A percentile compares a stretch with the other conserved stretches of the same genome.
These are phyloP conservation scores for Spodoptera picta DNA, from an alignment of 2,888 invertebrate species.

Conservation along the genomic window DNA sequence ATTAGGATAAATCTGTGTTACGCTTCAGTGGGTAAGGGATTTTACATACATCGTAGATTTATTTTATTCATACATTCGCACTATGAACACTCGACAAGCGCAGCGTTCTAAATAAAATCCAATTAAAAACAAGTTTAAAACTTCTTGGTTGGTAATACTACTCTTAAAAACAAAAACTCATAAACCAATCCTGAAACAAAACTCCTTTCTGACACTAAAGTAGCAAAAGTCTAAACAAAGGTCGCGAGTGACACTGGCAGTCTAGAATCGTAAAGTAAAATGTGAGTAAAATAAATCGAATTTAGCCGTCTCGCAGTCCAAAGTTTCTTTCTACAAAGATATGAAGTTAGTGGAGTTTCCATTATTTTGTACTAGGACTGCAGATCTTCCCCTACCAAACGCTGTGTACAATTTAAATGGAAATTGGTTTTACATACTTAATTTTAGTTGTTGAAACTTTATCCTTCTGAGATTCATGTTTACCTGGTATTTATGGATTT, in stretches of 20 bases:
- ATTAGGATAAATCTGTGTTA: conserved; percentile 9
- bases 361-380: conserved; percentile 48
- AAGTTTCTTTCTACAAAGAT: conserved; percentile 58
- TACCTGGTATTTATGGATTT: conserved; percentile 22
- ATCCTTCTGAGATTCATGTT: conserved; percentile 26
- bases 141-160: no score
- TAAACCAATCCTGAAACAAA: background rate
- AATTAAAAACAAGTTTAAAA: background rate
- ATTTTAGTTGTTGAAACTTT: conserved; percentile 42
- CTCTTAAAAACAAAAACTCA: no score
- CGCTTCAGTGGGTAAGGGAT: conserved; percentile 12
- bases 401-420: conserved; percentile 54
- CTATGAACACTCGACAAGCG: no score
- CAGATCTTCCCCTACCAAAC: conserved; percentile 38
- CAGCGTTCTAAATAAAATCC: background rate
- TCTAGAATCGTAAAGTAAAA: conserved; percentile 37
- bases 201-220: conserved; percentile 13
- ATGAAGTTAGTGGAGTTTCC: conserved; percentile 53
- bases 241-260: conserved; percentile 25
- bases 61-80: background rate
- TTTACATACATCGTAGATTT: conserved; percentile 23
- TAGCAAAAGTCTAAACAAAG: conserved; percentile 21
- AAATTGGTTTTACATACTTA: conserved; percentile 49
- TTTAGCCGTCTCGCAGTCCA: conserved; percentile 59
- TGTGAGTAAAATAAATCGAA: conserved; percentile 71